Evolutionary conservation across 1,140 invertebrate genomes (phyloP).

Genomic region (Streblospio benedicti): DNA sequence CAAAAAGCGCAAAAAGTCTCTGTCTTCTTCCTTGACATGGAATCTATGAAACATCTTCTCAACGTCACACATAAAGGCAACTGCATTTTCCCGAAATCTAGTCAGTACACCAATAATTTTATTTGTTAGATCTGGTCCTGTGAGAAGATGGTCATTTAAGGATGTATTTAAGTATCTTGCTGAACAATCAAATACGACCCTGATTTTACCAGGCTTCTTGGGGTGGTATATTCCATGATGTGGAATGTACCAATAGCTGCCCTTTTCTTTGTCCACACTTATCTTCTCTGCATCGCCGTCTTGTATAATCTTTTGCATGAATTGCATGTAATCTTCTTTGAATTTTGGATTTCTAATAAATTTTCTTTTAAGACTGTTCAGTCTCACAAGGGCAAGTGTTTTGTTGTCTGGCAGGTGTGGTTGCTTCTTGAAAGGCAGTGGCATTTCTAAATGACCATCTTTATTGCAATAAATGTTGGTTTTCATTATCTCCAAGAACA

Average conservation of each 20-base stretch:
- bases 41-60: slow-evolving; percentile 24
- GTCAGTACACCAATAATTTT: slow-evolving; percentile 17
- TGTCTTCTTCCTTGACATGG: slow-evolving; percentile 1
- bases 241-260: slow-evolving; percentile 21
- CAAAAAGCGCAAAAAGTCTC: slow-evolving; percentile 9
- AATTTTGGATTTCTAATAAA: too few relatives aligned
- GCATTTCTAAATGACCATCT: too few relatives aligned
- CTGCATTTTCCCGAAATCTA: slow-evolving; percentile 6
- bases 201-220: slow-evolving; percentile 16
- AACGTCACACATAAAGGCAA: slow-evolving; percentile 19
- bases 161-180: slow-evolving; percentile 14
- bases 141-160: slow-evolving; percentile 17
- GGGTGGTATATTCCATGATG: slow-evolving; percentile 21
- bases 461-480: too few relatives aligned
- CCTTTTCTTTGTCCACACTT: not conserved
- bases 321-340: too few relatives aligned
- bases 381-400: too few relatives aligned
- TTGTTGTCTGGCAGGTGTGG: too few relatives aligned
- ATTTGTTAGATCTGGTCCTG: slow-evolving; percentile 22
- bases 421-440: too few relatives aligned
- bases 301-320: too few relatives aligned
- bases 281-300: too few relatives aligned
- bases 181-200: slow-evolving; percentile 22
- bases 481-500: too few relatives aligned
- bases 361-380: too few relatives aligned